Base-by-base conservation (phyloP, 2,797 vertebrate genomes). In the Urophycis tenuis region DNA sequence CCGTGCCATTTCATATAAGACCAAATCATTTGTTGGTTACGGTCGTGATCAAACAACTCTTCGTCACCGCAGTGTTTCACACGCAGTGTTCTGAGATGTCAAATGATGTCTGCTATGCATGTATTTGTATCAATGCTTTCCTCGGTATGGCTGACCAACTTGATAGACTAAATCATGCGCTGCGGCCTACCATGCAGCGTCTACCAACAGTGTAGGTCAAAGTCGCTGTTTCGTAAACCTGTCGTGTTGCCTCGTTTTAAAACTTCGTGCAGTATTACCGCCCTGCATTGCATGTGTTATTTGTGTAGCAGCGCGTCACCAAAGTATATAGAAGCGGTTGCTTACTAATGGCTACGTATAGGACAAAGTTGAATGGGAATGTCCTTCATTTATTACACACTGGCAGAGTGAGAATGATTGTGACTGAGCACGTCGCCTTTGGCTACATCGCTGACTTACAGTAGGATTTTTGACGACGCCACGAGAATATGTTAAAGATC, bases 121-220 rank as follows among this genome's bases (percentile, higher is more conserved):
- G 36, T 6, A 45, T 33, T 35, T 33, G 6, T 34, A 32, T 41
- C 22, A 11, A 74, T 5, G 64, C 12, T 41, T 29, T 9, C 14
- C 60, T 31, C 25, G 8, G n/a, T 49, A 53, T 72, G 78, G 39
- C 71, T 22, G 75, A 78, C 75, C 79, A 79, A 81, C 74, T 77
- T 75, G 7, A 72, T 22, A 69, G 71, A 36, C 33, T 74, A 22
- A 77, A 36, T 84, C 72, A 41, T 84, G 82, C 53, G n/a, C 80
- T 41, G 87, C 81, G 91, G 91, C 91, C 91, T 91, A 83, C 74
- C 84, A 81, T 79, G 86, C 84, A 79, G 49, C 35, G 73, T 71
- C 60, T 75, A 73, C 31, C n/a, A 8, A 2, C 9, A 34, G 67
- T 75, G 71, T 69, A 75, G 81, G 81, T 86, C 79, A 85, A 76